Percentiles rank a stretch among this genome's conserved stretches.
These are phyloP conservation scores for Nibea coibor DNA, from an alignment of 2,113 vertebrate genomes.

Conservation along the genomic window DNA sequence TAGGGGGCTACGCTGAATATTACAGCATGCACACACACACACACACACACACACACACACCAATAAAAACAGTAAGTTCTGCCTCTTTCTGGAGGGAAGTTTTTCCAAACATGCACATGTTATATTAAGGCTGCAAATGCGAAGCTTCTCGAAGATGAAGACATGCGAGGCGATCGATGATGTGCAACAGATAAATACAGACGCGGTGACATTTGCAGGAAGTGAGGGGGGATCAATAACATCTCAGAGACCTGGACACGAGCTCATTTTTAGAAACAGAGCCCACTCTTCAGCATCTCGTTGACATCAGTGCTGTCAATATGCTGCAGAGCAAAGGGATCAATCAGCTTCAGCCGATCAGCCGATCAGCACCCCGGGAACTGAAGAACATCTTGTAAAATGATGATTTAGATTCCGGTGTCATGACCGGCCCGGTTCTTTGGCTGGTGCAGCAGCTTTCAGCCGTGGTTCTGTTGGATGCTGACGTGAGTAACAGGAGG, in stretches of 20 bases:
- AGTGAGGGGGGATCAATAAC: constrained; percentile 39
- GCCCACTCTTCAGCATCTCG: not conserved
- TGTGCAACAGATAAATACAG: constrained; percentile 9
- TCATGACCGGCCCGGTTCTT: too few species aligned
- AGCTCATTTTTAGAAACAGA: constrained; percentile 21
- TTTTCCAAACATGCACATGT: not conserved
- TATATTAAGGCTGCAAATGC: too few species aligned
- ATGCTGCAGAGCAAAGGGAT: constrained; percentile 38
- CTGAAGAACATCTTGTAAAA: not conserved
- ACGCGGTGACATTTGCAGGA: constrained; percentile 41
- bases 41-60: not conserved
- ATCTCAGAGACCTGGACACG: constrained; percentile 15
- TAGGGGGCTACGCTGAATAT: constrained; percentile 48
- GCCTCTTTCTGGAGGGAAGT: not conserved
- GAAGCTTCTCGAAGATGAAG: not conserved
- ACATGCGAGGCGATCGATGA: constrained; percentile 1
- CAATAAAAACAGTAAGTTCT: not conserved
- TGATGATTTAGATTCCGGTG: not conserved
- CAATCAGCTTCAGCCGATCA: not conserved
- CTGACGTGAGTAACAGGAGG: not conserved
- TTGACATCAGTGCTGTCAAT: constrained; percentile 32
- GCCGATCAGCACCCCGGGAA: too few species aligned
- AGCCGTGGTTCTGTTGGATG: not conserved
- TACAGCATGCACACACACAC: not conserved
- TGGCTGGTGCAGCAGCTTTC: not conserved